phyloP scores from a whole-genome alignment of 2,888 invertebrate species.

The Xestia ashworthii region DNA sequence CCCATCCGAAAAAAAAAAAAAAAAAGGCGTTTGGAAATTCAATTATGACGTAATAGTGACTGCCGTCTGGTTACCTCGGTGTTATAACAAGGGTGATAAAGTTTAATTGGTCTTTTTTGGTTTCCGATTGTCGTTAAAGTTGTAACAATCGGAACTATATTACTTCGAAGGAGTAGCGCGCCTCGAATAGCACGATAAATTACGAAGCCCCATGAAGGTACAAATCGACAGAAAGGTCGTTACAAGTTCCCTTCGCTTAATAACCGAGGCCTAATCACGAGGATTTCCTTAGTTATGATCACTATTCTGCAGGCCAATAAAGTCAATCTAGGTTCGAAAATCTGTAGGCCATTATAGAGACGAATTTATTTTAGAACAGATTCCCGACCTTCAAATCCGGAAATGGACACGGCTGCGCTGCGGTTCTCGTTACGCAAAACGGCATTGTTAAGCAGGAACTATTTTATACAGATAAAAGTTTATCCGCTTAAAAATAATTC shows the following conservation, averaged over 20 bases:
- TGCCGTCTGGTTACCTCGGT: not conserved
- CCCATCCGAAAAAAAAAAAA: too few relatives aligned
- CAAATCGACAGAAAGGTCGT: not conserved
- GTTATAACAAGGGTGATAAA: not conserved
- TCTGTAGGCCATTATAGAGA: not conserved
- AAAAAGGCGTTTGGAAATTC: not conserved
- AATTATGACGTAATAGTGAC: not conserved
- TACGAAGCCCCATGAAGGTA: not conserved
- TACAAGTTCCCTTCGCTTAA: not conserved
- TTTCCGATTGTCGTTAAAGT: constrained; percentile 7
- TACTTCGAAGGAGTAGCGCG: not conserved
- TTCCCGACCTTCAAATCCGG: constrained; percentile 3
- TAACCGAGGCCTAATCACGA: constrained; percentile 17
- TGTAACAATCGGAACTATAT: not conserved
- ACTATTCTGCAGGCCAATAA: not conserved
- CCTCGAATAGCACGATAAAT: not conserved
- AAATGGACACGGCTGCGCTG: not conserved
- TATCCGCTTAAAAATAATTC: not conserved
- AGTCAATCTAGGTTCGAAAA: not conserved
- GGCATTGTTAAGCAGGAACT: constrained; percentile 6
- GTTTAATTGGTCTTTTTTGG: not conserved
- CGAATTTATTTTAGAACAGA: constrained; percentile 3
- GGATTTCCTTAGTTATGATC: not conserved
- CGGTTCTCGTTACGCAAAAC: constrained; percentile 5
- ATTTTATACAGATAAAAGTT: not conserved